phyloP scores from a whole-genome alignment of 2,797 vertebrate genomes.

The Limnodromus scolopaceus region DNA sequence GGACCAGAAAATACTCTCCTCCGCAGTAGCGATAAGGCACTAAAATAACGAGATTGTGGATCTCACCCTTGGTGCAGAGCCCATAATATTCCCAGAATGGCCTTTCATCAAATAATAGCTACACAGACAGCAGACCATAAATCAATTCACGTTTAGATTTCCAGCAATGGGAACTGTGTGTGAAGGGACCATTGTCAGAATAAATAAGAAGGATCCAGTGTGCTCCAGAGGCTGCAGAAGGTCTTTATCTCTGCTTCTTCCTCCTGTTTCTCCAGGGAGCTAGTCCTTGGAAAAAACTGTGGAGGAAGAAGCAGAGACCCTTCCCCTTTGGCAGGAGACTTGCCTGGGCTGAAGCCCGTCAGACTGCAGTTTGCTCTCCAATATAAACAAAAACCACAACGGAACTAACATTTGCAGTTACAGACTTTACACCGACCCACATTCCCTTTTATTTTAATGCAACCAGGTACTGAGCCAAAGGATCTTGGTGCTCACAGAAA shows the following conservation, averaged over 20 bases:
- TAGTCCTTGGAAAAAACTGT: neutral
- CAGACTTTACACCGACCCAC: neutral
- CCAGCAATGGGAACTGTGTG: neutral
- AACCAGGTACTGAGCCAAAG: neutral
- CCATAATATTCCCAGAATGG: rapidly evolving
- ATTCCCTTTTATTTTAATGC: neutral
- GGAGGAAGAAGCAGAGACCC: neutral
- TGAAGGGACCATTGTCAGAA: neutral
- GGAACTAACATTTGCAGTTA: neutral
- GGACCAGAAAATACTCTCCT: neutral
- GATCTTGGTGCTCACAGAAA: neutral
- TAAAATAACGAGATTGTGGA: neutral
- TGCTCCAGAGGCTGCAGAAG: neutral
- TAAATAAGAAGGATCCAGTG: neutral
- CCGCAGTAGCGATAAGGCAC: neutral
- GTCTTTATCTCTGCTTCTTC: neutral
- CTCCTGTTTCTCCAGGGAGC: neutral
- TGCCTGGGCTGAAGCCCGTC: neutral
- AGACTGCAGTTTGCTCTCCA: neutral
- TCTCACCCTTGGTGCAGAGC: neutral
- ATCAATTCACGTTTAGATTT: neutral
- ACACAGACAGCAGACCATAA: neutral
- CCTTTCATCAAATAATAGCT: neutral
- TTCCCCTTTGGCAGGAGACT: neutral
- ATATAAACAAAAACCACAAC: neutral